Percentiles rank a stretch among this genome's conserved stretches.
Evolutionary conservation across 2,113 vertebrate genomes (phyloP).

Genomic region (Verasper variegatus): DNA sequence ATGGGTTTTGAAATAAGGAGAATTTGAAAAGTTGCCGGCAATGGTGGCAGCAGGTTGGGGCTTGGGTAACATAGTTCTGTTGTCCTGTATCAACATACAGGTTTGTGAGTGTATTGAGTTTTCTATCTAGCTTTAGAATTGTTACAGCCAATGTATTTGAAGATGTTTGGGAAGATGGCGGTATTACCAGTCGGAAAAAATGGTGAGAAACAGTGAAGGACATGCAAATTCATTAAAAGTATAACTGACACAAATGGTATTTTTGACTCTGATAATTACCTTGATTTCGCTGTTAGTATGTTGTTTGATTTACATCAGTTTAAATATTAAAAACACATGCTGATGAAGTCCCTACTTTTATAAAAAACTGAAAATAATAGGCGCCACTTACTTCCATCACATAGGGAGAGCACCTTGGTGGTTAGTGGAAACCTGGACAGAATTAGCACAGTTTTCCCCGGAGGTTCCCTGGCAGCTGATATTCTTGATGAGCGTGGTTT

Average conservation of each 20-base stretch:
- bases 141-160: too few species aligned
- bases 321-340: slow-evolving; percentile 2
- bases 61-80: too few species aligned
- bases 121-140: too few species aligned
- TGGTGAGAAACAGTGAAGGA: background rate
- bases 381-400: background rate
- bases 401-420: background rate
- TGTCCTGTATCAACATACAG: too few species aligned
- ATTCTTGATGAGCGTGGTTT: slow-evolving; percentile 21
- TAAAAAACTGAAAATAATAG: slow-evolving; percentile 1
- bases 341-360: background rate
- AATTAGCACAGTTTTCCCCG: background rate
- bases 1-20: too few species aligned
- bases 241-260: background rate
- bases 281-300: background rate
- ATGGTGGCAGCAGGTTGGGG: too few species aligned
- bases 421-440: background rate
- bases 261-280: background rate
- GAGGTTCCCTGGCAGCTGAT: background rate
- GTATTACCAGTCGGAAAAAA: background rate
- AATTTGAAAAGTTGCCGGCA: too few species aligned
- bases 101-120: too few species aligned
- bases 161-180: too few species aligned
- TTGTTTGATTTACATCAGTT: background rate
- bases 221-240: background rate